Conservation (phyloP, 2,888 invertebrate species). For the Cerastis rubricosa region DNA sequence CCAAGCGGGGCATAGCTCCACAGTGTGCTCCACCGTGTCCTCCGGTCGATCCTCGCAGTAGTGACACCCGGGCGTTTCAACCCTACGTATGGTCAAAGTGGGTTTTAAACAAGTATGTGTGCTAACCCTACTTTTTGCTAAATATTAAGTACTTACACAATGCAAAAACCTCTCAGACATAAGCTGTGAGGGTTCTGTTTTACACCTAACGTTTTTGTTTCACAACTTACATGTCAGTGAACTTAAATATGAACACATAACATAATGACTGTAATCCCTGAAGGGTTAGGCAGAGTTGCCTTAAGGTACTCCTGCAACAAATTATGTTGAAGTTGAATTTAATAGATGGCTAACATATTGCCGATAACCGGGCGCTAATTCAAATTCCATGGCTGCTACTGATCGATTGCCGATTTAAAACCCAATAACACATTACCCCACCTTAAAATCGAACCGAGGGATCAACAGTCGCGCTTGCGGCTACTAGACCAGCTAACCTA, state of each 20-base stretch:
- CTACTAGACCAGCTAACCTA: too few relatives aligned
- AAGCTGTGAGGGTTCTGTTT: slow-evolving; percentile 15
- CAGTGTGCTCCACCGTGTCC: too few relatives aligned
- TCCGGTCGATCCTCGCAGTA: too few relatives aligned
- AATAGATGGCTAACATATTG: not conserved
- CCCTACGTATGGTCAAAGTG: not conserved
- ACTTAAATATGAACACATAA: not conserved
- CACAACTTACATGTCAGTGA: not conserved
- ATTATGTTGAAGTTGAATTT: not conserved
- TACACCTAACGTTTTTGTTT: not conserved
- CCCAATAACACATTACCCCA: not conserved
- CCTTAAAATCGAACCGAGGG: not conserved
- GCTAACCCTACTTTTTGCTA: slow-evolving; percentile 27
- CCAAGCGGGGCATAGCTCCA: too few relatives aligned
- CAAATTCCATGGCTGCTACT: not conserved
- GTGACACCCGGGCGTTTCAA: too few relatives aligned
- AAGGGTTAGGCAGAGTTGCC: not conserved
- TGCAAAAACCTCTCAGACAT: slow-evolving; percentile 29
- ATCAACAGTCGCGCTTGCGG: too few relatives aligned
- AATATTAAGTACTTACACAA: not conserved
- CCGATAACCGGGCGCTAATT: not conserved
- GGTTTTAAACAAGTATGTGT: not conserved
- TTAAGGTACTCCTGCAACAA: not conserved
- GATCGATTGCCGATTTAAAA: not conserved
- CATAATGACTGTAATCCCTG: not conserved